Evolutionary conservation across 1,140 invertebrate species (phyloP), one percentile per base, ranked within the genome.

Genomic region (Drosophila setifemur): DNA sequence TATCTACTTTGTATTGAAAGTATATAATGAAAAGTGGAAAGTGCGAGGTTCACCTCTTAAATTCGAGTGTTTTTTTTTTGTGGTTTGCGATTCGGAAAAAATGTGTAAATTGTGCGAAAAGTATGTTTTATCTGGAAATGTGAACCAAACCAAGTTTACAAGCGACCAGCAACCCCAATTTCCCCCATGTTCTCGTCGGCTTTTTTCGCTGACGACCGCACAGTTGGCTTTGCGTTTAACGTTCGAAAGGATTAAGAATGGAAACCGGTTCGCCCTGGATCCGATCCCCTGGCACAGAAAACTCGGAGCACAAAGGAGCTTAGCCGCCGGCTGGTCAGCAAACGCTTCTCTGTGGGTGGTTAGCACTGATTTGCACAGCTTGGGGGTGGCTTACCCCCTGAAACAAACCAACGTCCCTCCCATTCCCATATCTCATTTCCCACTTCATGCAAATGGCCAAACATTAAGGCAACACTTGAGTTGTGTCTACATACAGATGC

Each of bases 371-470:
- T 72, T 72, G 26, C 33, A 23, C 45, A 42, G n/a, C 35, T 53
- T 14, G 43, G 33, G 68, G 54, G 54, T 70, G 68, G 67, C 49
- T 29, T 45, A 14, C 19, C 31, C 43, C 25, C 37, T 25, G 12
- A 3, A 3, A 14, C 3, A 16, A 14, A 23, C 29, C 31, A 37
- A 11, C 47, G 12, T 2, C 12, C 26, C 18, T 2, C 12, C 26
- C 3, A 21, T 0, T 18, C 31, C 26, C 35, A 21, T 7, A 39
- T 39, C 45, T 14, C 31, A 19, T 37, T 26, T 16, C 29, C 58
- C 69, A 73, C 70, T 73, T 57, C 70, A 73, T 72, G 55, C 70
- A 70, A 72, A 72, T 72, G 67, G 69, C 68, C 70, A 73, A 73
- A 73, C 70, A 73, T 73, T 73, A 73, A 43, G 49, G 70, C 55